Conservation (phyloP, 1,140 invertebrate genomes). For the Scaptomyza pallida region DNA sequence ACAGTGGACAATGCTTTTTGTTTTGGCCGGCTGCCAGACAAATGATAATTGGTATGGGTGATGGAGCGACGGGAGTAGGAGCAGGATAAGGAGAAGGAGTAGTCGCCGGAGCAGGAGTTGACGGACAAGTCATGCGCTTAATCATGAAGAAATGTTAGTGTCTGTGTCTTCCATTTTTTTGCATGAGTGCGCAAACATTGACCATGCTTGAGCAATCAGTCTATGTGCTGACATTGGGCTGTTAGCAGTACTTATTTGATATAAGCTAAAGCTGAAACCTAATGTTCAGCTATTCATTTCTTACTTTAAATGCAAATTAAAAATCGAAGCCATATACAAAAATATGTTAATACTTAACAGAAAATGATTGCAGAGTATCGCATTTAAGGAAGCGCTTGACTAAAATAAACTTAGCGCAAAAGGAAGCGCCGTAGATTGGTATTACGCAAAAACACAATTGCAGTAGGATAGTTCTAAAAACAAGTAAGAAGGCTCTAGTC, state of each 20-base stretch:
- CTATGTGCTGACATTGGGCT: constrained; percentile 45
- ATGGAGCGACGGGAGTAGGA: neutral
- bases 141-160: constrained; percentile 38
- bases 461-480: too few relatives aligned
- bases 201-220: constrained; percentile 29
- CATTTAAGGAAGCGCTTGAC: too few relatives aligned
- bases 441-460: too few relatives aligned
- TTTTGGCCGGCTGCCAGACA: constrained; percentile 49
- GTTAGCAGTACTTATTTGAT: constrained; percentile 21
- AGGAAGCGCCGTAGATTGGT: too few relatives aligned
- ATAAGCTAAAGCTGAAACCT: constrained; percentile 10
- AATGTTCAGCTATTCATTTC: neutral
- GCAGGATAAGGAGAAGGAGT: too few relatives aligned
- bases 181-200: constrained; percentile 40
- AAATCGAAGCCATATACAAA: too few relatives aligned
- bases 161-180: constrained; percentile 19
- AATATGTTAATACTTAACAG: too few relatives aligned
- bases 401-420: too few relatives aligned
- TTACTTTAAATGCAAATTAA: too few relatives aligned
- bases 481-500: too few relatives aligned
- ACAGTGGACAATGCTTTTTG: constrained; percentile 33
- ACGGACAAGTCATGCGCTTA: constrained; percentile 35
- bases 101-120: neutral
- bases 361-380: too few relatives aligned
- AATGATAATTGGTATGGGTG: constrained; percentile 23